Conservation (phyloP, 1,140 invertebrate genomes). For the Sitobion miscanthi region DNA sequence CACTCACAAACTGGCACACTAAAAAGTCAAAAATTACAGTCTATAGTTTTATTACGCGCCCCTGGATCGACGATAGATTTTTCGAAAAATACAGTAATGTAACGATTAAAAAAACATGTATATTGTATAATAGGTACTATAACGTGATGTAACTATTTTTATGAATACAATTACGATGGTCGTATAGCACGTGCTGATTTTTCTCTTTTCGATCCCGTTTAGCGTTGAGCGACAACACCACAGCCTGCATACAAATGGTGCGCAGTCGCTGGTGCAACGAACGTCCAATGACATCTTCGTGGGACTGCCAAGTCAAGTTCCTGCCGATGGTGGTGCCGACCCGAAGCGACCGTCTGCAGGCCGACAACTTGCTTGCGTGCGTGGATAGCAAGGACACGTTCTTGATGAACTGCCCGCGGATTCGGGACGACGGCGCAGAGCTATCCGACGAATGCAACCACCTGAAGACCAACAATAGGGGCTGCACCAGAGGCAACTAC, state of each 20-base stretch:
- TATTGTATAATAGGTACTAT: no score
- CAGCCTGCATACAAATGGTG: constrained; percentile 35
- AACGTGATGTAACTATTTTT: no score
- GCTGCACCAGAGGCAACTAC: background rate
- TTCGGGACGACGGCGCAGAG: constrained; percentile 18
- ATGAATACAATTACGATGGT: background rate
- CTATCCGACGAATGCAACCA: constrained; percentile 32
- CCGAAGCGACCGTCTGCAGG: background rate
- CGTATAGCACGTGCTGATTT: background rate
- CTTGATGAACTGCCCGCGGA: constrained; percentile 27
- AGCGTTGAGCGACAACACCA: constrained; percentile 14
- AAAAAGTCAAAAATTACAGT: background rate
- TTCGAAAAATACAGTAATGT: background rate
- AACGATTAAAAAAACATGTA: background rate
- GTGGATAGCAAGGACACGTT: constrained; percentile 24
- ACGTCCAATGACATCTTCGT: constrained; percentile 34
- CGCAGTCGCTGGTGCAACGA: constrained; percentile 40
- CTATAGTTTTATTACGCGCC: background rate
- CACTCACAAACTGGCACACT: background rate
- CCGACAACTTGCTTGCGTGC: constrained; percentile 27
- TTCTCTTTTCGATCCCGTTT: background rate
- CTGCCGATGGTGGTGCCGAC: constrained; percentile 33
- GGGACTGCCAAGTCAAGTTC: constrained; percentile 48
- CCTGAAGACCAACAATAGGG: constrained; percentile 44
- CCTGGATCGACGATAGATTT: background rate